A percentile compares a stretch with the other conserved stretches of the same genome.
Conservation (phyloP, 2,113 vertebrate genomes). For the Euleptes europaea region DNA sequence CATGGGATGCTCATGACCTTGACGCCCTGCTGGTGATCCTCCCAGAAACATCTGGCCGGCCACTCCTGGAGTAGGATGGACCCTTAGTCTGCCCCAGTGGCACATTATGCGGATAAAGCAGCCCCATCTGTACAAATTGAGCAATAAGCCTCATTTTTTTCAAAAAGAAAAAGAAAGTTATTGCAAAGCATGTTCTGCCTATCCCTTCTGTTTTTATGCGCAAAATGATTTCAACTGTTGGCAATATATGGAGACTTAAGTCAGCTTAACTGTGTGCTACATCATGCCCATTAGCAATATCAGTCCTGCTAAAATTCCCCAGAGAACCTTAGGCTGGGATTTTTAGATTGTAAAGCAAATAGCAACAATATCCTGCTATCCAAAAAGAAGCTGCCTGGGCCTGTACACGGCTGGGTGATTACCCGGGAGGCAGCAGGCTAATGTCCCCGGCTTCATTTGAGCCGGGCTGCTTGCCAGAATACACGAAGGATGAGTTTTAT, state of each 20-base stretch:
- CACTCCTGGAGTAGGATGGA: not conserved
- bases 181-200: not conserved
- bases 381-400: not conserved
- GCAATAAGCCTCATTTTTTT: not conserved
- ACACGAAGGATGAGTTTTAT: not conserved
- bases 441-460: not conserved
- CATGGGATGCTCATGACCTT: not conserved
- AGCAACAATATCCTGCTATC: conserved; percentile 14
- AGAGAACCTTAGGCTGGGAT: not conserved
- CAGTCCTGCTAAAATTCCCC: not conserved
- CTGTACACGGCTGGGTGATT: not conserved
- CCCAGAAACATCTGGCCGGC: not conserved
- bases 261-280: not conserved
- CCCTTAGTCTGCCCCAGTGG: not conserved
- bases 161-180: not conserved
- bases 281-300: conserved; percentile 17
- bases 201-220: conserved; percentile 4
- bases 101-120: not conserved
- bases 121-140: not conserved
- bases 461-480: not conserved
- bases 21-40: not conserved
- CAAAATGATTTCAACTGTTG: conserved; percentile 20
- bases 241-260: conserved; percentile 15
- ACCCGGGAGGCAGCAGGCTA: not conserved
- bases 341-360: conserved; percentile 26